These are phyloP conservation scores for Bimastos eiseni DNA, from an alignment of 2,888 invertebrate genomes.

Conservation along the genomic window DNA sequence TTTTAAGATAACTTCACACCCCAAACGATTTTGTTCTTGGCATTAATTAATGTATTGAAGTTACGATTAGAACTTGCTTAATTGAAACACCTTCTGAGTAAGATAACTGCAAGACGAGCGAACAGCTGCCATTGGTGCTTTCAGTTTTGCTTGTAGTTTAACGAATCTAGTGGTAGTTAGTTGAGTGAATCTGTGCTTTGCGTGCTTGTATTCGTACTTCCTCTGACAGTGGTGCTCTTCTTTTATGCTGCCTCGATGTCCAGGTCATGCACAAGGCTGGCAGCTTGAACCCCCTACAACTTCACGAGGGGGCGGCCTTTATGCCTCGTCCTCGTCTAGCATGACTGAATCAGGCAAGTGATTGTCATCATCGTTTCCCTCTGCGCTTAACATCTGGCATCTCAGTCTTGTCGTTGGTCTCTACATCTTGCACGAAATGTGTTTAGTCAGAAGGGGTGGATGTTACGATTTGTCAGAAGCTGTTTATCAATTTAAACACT, in stretches of 20 bases:
- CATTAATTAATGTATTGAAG: background rate
- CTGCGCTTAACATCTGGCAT: background rate
- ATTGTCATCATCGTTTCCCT: slow-evolving; percentile 35
- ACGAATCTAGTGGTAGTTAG: background rate
- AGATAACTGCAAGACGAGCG: background rate
- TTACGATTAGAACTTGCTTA: background rate
- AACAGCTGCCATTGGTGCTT: slow-evolving; percentile 15
- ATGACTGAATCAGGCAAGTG: slow-evolving; percentile 52
- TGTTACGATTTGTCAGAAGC: background rate
- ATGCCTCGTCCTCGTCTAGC: slow-evolving; percentile 46
- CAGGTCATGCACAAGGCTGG: slow-evolving; percentile 35
- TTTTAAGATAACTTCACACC: background rate
- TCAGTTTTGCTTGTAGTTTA: background rate
- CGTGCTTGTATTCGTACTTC: slow-evolving; percentile 16
- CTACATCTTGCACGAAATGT: background rate
- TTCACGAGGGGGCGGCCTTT: slow-evolving; percentile 24
- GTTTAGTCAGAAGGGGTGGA: background rate
- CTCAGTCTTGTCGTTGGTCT: background rate
- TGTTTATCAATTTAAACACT: no score
- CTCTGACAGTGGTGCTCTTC: slow-evolving; percentile 20
- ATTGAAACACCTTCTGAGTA: background rate
- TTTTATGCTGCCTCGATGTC: slow-evolving; percentile 6
- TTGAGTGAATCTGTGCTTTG: background rate
- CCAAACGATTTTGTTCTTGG: background rate
- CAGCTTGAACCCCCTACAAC: slow-evolving; percentile 29